Percentiles rank a stretch among this genome's conserved stretches.
phyloP scores from a whole-genome alignment of 2,888 invertebrate genomes.

The Portevinia maculata region DNA sequence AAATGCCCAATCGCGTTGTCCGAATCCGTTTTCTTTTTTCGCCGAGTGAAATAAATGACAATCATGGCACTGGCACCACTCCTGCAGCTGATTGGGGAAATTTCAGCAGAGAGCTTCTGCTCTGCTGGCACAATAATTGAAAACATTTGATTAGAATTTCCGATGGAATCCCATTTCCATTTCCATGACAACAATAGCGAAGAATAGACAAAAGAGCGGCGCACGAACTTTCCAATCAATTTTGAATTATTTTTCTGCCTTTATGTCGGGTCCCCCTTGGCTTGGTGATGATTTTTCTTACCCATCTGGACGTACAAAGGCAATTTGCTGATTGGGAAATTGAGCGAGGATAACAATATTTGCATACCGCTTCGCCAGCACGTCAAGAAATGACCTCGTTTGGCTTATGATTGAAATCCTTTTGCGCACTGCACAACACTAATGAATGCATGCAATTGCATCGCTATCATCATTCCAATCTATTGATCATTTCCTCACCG shows the following conservation, averaged over 20 bases:
- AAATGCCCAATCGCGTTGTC: constrained; percentile 32
- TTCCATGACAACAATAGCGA: constrained; percentile 36
- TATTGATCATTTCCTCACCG: constrained; percentile 23
- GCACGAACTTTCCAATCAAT: constrained; percentile 69
- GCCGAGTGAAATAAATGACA: constrained; percentile 10
- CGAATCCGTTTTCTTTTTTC: constrained; percentile 20
- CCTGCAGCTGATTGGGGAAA: not conserved
- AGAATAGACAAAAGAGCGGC: constrained; percentile 57
- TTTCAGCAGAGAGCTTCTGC: constrained; percentile 21
- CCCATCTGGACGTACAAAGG: not conserved
- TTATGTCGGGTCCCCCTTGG: not conserved
- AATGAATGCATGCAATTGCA: no score
- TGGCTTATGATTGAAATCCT: constrained; percentile 7
- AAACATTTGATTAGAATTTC: constrained; percentile 69
- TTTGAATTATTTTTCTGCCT: constrained; percentile 48
- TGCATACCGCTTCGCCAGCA: constrained; percentile 38
- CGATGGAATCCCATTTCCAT: constrained; percentile 56
- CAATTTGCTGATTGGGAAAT: constrained; percentile 67
- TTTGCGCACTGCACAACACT: constrained; percentile 3
- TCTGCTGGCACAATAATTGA: constrained; percentile 65
- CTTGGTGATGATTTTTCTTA: constrained; percentile 32
- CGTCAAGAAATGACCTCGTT: constrained; percentile 48
- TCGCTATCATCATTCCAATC: constrained; percentile 47
- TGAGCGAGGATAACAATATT: constrained; percentile 18
- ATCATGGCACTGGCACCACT: constrained; percentile 22